These are phyloP conservation scores for Nomada hirtipes DNA, from an alignment of 2,888 invertebrate species.

Conservation along the genomic window DNA sequence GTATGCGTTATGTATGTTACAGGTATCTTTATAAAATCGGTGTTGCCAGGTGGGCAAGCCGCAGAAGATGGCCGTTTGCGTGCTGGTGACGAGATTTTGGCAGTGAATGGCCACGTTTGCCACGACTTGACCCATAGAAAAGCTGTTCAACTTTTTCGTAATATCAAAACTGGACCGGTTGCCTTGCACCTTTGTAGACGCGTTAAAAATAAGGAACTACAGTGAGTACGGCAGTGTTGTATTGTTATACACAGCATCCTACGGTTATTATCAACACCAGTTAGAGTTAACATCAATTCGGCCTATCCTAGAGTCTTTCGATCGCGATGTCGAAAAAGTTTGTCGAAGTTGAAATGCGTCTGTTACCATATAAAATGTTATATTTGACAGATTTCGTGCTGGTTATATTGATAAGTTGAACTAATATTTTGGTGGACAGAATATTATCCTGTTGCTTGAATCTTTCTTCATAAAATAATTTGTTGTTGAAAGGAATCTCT, in stretches of 20 bases:
- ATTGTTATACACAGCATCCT: not conserved
- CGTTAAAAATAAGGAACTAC: constrained; percentile 82
- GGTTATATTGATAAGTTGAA: too few relatives aligned
- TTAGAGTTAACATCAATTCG: not conserved
- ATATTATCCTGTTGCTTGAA: not conserved
- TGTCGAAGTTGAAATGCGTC: not conserved
- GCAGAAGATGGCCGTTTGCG: constrained; percentile 92
- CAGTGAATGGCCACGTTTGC: constrained; percentile 92
- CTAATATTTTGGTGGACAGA: too few relatives aligned
- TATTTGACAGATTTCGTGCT: too few relatives aligned
- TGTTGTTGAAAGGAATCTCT: not conserved
- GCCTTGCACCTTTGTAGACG: constrained; percentile 90
- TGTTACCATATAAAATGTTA: too few relatives aligned
- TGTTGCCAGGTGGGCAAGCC: constrained; percentile 93
- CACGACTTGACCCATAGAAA: constrained; percentile 93
- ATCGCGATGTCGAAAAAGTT: not conserved
- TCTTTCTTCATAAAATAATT: not conserved
- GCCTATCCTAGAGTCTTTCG: not conserved
- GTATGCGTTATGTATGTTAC: constrained; percentile 32
- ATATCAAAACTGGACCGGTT: constrained; percentile 91
- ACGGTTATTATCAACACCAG: constrained; percentile 13
- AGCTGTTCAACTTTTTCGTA: constrained; percentile 92
- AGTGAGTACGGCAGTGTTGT: constrained; percentile 78
- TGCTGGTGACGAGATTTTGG: constrained; percentile 93
- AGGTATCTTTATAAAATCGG: constrained; percentile 94